Conservation (phyloP, 2,888 invertebrate species). For the Apamea sordens region DNA sequence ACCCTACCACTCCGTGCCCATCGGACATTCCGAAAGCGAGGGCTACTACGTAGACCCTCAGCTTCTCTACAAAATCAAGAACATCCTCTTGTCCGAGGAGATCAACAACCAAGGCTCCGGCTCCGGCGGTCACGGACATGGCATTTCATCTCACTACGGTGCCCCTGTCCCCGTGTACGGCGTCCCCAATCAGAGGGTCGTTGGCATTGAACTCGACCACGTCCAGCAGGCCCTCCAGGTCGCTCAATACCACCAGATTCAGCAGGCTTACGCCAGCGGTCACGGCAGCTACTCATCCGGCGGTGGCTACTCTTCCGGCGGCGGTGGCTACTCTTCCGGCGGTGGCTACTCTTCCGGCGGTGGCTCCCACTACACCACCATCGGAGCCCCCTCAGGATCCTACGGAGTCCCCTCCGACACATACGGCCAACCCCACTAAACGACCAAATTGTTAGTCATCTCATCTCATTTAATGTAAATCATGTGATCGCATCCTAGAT, state of each 20-base stretch:
- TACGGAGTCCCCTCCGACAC: slow-evolving; percentile 88
- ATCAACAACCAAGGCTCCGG: slow-evolving; percentile 89
- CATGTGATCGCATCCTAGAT: slow-evolving; percentile 88
- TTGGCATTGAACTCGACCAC: slow-evolving; percentile 95
- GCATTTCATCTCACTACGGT: slow-evolving; percentile 93
- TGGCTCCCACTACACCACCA: slow-evolving; percentile 78
- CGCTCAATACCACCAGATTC: slow-evolving; percentile 95
- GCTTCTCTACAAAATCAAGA: slow-evolving; percentile 95
- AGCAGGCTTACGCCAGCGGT: slow-evolving; percentile 87
- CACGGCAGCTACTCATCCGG: slow-evolving; percentile 80
- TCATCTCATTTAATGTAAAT: slow-evolving; percentile 85
- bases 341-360: slow-evolving; percentile 73
- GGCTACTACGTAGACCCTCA: slow-evolving; percentile 95
- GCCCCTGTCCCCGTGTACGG: slow-evolving; percentile 93
- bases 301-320: slow-evolving; percentile 74
- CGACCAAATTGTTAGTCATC: slow-evolving; percentile 81
- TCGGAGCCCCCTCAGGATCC: slow-evolving; percentile 86
- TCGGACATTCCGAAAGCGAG: slow-evolving; percentile 93
- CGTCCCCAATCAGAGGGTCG: slow-evolving; percentile 92
- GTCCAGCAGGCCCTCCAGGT: slow-evolving; percentile 96
- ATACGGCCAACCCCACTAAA: slow-evolving; percentile 87
- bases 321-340: slow-evolving; percentile 70
- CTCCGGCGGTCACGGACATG: slow-evolving; percentile 85
- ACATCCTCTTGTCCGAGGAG: slow-evolving; percentile 96
- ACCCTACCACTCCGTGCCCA: slow-evolving; percentile 93